Evolutionary conservation across 2,888 invertebrate species (phyloP), one percentile per base, ranked within the genome.

Genomic region (Trilocha varians): DNA sequence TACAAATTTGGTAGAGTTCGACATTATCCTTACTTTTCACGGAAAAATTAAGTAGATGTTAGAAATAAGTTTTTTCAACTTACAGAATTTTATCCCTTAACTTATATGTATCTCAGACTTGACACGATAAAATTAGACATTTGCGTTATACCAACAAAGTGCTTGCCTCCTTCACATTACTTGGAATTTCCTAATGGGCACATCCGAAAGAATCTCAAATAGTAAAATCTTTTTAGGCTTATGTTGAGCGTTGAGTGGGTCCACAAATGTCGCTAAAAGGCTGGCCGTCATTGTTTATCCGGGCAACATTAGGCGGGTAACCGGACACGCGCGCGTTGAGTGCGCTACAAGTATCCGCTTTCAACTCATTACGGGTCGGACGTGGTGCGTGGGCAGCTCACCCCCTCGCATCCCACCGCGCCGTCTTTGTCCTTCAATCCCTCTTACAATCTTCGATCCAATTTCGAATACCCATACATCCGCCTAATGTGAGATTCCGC

Each of bases 261-360:
- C 79, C 84, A 83, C 83, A 83, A 83, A 83, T 83, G 84, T 84
- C 84, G 78, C 84, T 85, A 85, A 85, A 85, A 85, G 84, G 83
- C 84, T 82, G 82, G 78, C 78, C 83, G 83, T 83, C 84, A 83
- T 85, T 85, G 84, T 85, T 85, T 85, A 85, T 84, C 84, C 84
- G 83, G 79, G 72, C 73, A 77, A 80, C 84, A 85, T 85, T 84
- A 85, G 83, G 82, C 83, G 80, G 78, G 84, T 83, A 85, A 85
- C 84, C 83, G 84, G 84, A 85, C 84, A 85, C 84, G 84, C 78
- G 73, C 83, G 77, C 69, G 68, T 78, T 84, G 84, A 85, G 84
- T 84, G 84, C 83, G 83, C 80, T 85, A 85, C 84, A 85, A 84
- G 84, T 85, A 85, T 85, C 84, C 82, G 84, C 84, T 85, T 85